Conservation (phyloP, 2,113 vertebrate species). For the Trachemys scripta region DNA sequence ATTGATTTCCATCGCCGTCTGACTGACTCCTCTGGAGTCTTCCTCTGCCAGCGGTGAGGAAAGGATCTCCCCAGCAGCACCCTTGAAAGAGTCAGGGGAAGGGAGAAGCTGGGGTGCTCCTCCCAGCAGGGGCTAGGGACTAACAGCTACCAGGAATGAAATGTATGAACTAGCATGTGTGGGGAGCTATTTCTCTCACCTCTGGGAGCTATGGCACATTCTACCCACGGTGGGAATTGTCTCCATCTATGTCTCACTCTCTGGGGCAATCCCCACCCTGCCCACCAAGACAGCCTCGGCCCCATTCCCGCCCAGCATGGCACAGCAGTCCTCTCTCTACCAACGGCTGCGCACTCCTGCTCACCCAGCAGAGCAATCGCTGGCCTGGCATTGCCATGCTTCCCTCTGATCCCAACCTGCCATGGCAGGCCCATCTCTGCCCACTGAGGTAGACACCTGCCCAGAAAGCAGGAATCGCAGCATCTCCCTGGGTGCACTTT, state of each 20-base stretch:
- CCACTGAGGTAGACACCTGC: background rate
- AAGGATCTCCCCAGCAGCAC: background rate
- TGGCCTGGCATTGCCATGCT: background rate
- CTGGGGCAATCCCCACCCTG: background rate
- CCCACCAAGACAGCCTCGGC: background rate
- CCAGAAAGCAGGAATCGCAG: background rate
- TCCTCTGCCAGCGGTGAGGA: background rate
- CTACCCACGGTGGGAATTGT: accelerated
- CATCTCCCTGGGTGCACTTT: background rate
- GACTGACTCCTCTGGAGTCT: background rate
- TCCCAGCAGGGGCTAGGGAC: background rate
- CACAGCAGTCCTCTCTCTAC: accelerated
- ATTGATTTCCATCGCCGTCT: background rate
- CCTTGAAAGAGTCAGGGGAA: background rate
- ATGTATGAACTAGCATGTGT: too few relatives aligned
- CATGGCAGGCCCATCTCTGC: background rate
- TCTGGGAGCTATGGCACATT: background rate
- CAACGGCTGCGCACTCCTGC: accelerated
- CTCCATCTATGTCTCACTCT: background rate
- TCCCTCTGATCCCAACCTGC: background rate
- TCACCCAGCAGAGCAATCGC: background rate
- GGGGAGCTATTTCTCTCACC: background rate
- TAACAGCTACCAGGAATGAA: background rate
- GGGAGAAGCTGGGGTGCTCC: background rate
- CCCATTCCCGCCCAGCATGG: background rate